These are phyloP conservation scores for Hydrolagus affinis DNA, from an alignment of 2,113 vertebrate genomes.

Conservation along the genomic window DNA sequence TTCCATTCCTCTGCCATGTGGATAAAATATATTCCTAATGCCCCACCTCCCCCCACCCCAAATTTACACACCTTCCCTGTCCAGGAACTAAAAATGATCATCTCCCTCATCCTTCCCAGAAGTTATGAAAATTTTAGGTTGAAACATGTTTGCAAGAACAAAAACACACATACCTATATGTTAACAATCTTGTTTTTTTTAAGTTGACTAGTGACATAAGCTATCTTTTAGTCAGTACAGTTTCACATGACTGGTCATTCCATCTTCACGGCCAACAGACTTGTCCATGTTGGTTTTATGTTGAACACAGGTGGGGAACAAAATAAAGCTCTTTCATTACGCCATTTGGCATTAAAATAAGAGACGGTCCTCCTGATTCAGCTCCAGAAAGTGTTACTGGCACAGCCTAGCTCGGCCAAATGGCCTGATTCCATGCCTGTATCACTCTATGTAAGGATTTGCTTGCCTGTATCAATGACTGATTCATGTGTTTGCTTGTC, in stretches of 20 bases:
- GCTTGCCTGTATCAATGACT: not conserved
- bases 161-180: constrained; percentile 9
- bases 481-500: no score
- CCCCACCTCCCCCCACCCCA: no score
- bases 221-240: constrained; percentile 15
- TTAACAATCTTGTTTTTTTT: not conserved
- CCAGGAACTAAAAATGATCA: not conserved
- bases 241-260: not conserved
- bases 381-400: not conserved
- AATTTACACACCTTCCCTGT: no score
- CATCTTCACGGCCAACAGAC: not conserved
- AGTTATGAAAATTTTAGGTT: not conserved
- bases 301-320: not conserved
- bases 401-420: no score
- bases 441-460: not conserved
- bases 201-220: constrained; percentile 14
- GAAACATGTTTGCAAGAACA: not conserved
- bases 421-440: not conserved
- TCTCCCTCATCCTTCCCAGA: not conserved
- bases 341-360: not conserved
- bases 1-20: no score
- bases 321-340: not conserved
- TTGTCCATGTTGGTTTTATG: not conserved
- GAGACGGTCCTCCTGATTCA: not conserved
- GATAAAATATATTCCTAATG: no score